Percentiles rank a stretch among this genome's conserved stretches.
Evolutionary conservation across 2,113 vertebrate species (phyloP).

Genomic region (Axis porcinus): DNA sequence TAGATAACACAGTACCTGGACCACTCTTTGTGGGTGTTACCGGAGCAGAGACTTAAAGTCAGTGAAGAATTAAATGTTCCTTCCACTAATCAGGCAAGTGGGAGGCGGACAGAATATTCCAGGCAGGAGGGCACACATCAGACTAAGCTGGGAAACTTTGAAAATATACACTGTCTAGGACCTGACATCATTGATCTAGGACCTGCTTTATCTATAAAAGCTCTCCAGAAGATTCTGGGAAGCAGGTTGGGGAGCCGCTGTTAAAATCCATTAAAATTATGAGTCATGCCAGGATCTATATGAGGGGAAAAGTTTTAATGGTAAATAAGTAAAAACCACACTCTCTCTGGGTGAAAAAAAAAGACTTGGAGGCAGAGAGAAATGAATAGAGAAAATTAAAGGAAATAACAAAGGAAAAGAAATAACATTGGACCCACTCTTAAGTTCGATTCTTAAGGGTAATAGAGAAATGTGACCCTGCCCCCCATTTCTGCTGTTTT

Average conservation of each 20-base stretch:
- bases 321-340: neutral
- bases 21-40: neutral
- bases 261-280: neutral
- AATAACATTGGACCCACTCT: neutral
- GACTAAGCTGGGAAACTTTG: neutral
- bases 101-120: neutral
- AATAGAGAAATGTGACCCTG: neutral
- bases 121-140: neutral
- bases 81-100: neutral
- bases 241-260: neutral
- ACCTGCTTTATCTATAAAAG: neutral
- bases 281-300: neutral
- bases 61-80: neutral
- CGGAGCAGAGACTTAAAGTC: neutral
- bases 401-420: neutral
- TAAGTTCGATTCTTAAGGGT: neutral
- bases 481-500: neutral
- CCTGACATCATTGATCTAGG: neutral
- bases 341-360: neutral
- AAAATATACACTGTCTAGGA: neutral
- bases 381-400: neutral
- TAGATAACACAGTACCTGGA: neutral
- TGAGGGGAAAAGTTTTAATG: neutral
- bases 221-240: neutral
- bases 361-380: neutral